Percentiles rank a stretch among this genome's conserved stretches.
These are phyloP conservation scores for Ostrea denselamellosa DNA, from an alignment of 1,140 invertebrate species.

Conservation along the genomic window DNA sequence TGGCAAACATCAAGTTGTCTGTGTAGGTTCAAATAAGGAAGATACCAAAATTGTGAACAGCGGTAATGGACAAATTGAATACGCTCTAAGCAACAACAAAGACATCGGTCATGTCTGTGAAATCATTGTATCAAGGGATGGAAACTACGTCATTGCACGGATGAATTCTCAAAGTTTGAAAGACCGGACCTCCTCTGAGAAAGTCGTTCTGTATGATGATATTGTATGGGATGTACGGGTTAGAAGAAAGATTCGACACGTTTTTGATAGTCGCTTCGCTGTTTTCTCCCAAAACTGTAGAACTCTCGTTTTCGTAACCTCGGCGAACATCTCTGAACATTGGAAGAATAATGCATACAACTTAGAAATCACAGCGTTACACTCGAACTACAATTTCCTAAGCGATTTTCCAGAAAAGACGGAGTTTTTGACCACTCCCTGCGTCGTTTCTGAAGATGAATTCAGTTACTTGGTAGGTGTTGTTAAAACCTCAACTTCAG, in stretches of 20 bases:
- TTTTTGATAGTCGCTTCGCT: constrained; percentile 59
- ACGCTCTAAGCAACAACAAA: constrained; percentile 64
- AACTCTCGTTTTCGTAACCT: constrained; percentile 60
- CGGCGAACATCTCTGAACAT: constrained; percentile 60
- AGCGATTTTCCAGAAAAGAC: constrained; percentile 62
- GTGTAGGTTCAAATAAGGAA: constrained; percentile 55
- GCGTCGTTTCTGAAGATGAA: constrained; percentile 46
- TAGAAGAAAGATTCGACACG: constrained; percentile 59
- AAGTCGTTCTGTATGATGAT: constrained; percentile 59
- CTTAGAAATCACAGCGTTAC: constrained; percentile 57
- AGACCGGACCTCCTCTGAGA: constrained; percentile 4
- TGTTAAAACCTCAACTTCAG: constrained; percentile 59
- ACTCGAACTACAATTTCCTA: constrained; percentile 49
- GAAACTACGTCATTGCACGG: constrained; percentile 63
- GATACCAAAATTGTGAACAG: constrained; percentile 68
- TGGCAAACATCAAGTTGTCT: constrained; percentile 56
- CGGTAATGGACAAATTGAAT: constrained; percentile 60
- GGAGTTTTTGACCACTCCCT: constrained; percentile 64
- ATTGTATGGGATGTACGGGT: constrained; percentile 65
- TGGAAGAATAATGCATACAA: constrained; percentile 68
- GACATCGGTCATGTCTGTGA: constrained; percentile 57
- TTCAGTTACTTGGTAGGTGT: constrained; percentile 58
- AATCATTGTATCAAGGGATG: constrained; percentile 63
- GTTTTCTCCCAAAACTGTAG: constrained; percentile 62
- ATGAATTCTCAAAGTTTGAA: constrained; percentile 38